These are phyloP conservation scores for Drosophila ironensis DNA, from an alignment of 1,140 invertebrate species.

Conservation along the genomic window DNA sequence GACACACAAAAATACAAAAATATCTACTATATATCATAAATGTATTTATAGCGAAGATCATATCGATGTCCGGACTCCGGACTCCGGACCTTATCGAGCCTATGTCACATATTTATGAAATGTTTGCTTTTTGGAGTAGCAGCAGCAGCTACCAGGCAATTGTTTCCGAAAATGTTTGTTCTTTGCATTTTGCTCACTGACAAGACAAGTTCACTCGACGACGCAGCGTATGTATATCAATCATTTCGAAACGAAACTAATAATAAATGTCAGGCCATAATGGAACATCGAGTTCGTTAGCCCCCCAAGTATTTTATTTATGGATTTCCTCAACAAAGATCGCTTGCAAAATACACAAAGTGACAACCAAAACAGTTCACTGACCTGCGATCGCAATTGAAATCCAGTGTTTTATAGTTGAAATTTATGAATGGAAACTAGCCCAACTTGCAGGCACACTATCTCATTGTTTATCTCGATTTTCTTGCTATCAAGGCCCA, in stretches of 20 bases:
- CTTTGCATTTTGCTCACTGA: not conserved
- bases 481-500: not conserved
- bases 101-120: constrained; percentile 1
- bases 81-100: too few relatives aligned
- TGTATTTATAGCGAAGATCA: constrained; percentile 25
- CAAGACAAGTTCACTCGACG: not conserved
- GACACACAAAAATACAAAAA: too few relatives aligned
- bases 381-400: not conserved
- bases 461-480: not conserved
- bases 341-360: not conserved
- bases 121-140: not conserved
- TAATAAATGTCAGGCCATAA: not conserved
- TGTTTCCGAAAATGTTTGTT: too few relatives aligned
- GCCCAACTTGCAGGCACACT: too few relatives aligned
- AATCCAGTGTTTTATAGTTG: too few relatives aligned
- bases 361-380: not conserved
- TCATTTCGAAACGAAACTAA: not conserved
- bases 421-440: too few relatives aligned
- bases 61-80: constrained; percentile 31
- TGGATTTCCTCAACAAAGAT: not conserved
- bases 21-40: too few relatives aligned
- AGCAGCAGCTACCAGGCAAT: too few relatives aligned
- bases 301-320: not conserved
- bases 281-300: not conserved
- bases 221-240: not conserved